Base-by-base conservation (phyloP, 2,888 invertebrate genomes). In the Leptinotarsa peninsularis region DNA sequence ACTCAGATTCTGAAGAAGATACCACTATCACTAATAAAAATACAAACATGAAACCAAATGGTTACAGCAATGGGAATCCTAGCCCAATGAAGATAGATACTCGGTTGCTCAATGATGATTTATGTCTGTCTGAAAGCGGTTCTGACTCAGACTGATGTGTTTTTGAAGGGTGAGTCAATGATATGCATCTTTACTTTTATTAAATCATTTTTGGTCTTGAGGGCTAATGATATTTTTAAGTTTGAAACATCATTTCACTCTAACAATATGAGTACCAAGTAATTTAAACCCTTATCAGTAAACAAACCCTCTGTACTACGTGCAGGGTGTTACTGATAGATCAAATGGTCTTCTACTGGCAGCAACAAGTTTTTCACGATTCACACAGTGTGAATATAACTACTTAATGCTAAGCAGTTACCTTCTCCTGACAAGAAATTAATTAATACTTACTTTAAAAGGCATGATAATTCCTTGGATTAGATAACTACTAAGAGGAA, bases 41-140 rank as follows among this genome's bases (percentile, higher is more conserved):
- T 67, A 56, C 77, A 60, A 74, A 73, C 52, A 73, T 75, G 84
- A 81, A 82, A 79, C 81, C 81, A 70, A 85, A 90, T 88, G 85
- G 90, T 89, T 72, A 60, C n/a, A 71, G 74, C n/a, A 67, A 71
- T 90, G 89, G 74, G 90, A 2, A 89, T 89, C 80, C 60, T 49
- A 75, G 89, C 82, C 89, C 90, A 81, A 66, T 74, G 67, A 81
- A 78, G 50, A 75, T 78, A 15, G 78, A 73, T 49, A 90, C 91
- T 83, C 93, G 93, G 89, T 90, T 94, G 77, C 91, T 96, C 83
- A 94, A 93, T 85, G 95, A 95, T 86, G 96, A 96, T 89, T 91
- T 96, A 84, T 94, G 95, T 90, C 91, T 96, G 84, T 96, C 96
- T 70, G 95, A 95, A 90, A 94, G 95, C 56, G 95, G 94, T 85